Evolutionary conservation across 1,140 invertebrate species (phyloP).

Genomic region (Ephestia elutella): DNA sequence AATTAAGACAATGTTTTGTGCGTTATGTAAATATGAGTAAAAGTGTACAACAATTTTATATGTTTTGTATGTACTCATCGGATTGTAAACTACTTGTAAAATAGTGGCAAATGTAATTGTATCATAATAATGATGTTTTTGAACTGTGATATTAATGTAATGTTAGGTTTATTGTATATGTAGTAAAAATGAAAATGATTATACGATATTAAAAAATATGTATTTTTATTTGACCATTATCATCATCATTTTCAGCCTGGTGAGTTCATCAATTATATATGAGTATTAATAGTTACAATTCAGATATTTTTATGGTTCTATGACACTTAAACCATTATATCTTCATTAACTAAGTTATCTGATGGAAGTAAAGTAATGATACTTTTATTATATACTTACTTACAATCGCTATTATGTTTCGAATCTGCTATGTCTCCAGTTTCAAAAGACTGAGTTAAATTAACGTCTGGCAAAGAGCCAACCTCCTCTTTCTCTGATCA

Average conservation of each 20-base stretch:
- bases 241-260: too few relatives aligned
- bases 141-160: conserved; percentile 58
- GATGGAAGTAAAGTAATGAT: too few relatives aligned
- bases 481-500: conserved; percentile 12
- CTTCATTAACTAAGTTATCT: too few relatives aligned
- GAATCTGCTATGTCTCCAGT: not conserved
- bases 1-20: not conserved
- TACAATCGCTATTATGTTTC: not conserved
- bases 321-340: too few relatives aligned
- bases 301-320: too few relatives aligned
- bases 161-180: conserved; percentile 43
- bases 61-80: not conserved
- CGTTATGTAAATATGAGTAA: conserved; percentile 6
- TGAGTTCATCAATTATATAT: too few relatives aligned
- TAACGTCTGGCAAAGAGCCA: conserved; percentile 12
- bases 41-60: not conserved
- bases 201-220: conserved; percentile 32
- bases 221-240: conserved; percentile 13
- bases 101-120: not conserved
- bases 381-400: too few relatives aligned
- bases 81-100: not conserved
- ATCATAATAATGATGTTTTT: conserved; percentile 27
- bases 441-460: conserved; percentile 13
- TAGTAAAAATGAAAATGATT: conserved; percentile 44
- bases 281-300: too few relatives aligned